These are phyloP conservation scores for Lithobates sylvaticus DNA, from an alignment of 2,797 vertebrate genomes.

Conservation along the genomic window DNA sequence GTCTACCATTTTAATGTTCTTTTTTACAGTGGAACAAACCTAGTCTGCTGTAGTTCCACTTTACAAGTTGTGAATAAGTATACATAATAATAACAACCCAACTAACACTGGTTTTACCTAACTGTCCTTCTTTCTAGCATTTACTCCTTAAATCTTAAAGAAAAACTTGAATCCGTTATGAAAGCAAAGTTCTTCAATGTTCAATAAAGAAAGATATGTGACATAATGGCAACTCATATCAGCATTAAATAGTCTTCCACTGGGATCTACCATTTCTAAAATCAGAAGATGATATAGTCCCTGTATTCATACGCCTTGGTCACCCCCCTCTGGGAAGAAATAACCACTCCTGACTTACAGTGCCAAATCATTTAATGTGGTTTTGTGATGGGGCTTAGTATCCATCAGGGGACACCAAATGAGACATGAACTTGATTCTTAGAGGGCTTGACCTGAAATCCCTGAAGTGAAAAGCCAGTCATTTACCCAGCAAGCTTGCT, in stretches of 20 bases:
- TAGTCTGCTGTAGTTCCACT: too few relatives aligned
- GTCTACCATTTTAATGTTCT: too few relatives aligned
- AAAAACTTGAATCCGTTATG: background rate
- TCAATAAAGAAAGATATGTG: background rate
- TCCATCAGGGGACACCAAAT: constrained; percentile 70
- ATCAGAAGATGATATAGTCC: constrained; percentile 36
- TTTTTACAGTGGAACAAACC: too few relatives aligned
- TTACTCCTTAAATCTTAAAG: background rate
- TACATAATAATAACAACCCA: too few relatives aligned
- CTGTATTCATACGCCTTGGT: constrained; percentile 6
- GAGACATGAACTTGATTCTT: constrained; percentile 73
- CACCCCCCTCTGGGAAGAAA: constrained; percentile 59
- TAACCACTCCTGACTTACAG: constrained; percentile 60
- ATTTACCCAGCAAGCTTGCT: constrained; percentile 72
- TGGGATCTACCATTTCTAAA: constrained; percentile 53
- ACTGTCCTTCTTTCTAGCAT: background rate
- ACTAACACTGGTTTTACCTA: too few relatives aligned
- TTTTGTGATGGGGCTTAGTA: constrained; percentile 75
- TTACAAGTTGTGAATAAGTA: too few relatives aligned
- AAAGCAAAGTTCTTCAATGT: background rate
- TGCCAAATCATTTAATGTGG: constrained; percentile 75
- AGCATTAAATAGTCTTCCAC: constrained; percentile 13
- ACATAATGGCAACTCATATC: constrained; percentile 51
- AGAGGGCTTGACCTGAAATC: constrained; percentile 76
- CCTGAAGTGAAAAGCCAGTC: constrained; percentile 74